Conservation (phyloP, 2,888 invertebrate species). For the Blastobasis lacticolella region DNA sequence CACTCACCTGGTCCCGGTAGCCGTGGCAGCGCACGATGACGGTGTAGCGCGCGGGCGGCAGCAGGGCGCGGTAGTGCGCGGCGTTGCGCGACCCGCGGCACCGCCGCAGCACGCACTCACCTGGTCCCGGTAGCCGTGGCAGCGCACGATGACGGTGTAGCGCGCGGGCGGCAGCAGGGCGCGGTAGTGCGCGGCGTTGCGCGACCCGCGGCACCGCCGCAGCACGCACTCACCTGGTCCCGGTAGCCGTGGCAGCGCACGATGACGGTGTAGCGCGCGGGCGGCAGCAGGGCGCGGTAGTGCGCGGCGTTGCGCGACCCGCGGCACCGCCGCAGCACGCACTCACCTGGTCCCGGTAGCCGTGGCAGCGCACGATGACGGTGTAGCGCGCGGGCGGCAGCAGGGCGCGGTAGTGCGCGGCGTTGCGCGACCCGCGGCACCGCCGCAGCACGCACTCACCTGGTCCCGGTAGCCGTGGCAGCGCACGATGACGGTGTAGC, state of each 20-base stretch:
- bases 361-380: constrained; percentile 75
- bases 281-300: constrained; percentile 81
- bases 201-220: constrained; percentile 74
- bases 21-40: constrained; percentile 76
- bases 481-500: constrained; percentile 76
- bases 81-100: constrained; percentile 79
- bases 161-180: constrained; percentile 80
- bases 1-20: constrained; percentile 65
- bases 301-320: constrained; percentile 81
- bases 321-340: constrained; percentile 51
- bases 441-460: constrained; percentile 35
- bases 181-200: constrained; percentile 82
- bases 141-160: constrained; percentile 76
- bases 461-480: constrained; percentile 76
- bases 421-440: constrained; percentile 78
- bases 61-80: constrained; percentile 81
- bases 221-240: constrained; percentile 37
- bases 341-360: constrained; percentile 69
- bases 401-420: constrained; percentile 82
- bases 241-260: constrained; percentile 77
- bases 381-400: constrained; percentile 80
- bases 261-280: constrained; percentile 78
- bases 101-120: constrained; percentile 31
- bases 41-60: constrained; percentile 80
- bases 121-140: constrained; percentile 75